Evolutionary conservation across 2,797 vertebrate species (phyloP), one percentile per base, ranked within the genome.

Genomic region (Pyrocephalus nanus): DNA sequence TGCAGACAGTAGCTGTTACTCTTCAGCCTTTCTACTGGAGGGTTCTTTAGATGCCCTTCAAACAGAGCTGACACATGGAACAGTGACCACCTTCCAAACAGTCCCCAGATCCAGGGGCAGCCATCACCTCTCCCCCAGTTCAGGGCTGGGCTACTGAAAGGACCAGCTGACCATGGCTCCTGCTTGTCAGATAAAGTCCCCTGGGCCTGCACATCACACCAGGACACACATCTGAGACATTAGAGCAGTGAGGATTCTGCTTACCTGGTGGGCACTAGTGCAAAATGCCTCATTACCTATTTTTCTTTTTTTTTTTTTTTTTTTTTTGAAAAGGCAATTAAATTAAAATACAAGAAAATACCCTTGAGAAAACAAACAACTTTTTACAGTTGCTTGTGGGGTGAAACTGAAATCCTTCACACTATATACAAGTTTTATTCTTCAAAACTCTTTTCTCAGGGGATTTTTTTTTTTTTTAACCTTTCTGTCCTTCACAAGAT

Each of bases 341-440:
- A 70, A 58, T 21, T 47, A 9, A 61, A 91, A 85, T 17, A 7
- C 2, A 43, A 69, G 53, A 62, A 43, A 88, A 80, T 12, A 70
- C 0, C 2, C 0, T 16, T 66, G 48, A 71, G 53, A 61, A 71
- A 83, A 54, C 6, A 70, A 67, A 77, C 0, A 0, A 30, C 25
- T 54, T 78, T 27, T 43, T 72, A 9, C 6, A 45, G 16, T 61
- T 77, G 45, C 42, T 54, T 47, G 26, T 34, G 19, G 32, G 21
- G 43, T 38, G 38, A 32, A 80, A 74, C n/a, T 32, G 65, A 83
- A 88, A 92, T 32, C 42, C 60, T 69, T 89, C 60, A 32, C 34
- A 48, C 13, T 67, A 78, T 40, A 18, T 26, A 58, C 34, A 84
- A 88, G 16, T 30, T 88, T 9, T 4, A 3, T 61, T 77, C 51